Evolutionary conservation across 2,113 vertebrate species (phyloP).

Genomic region (Merops nubicus): DNA sequence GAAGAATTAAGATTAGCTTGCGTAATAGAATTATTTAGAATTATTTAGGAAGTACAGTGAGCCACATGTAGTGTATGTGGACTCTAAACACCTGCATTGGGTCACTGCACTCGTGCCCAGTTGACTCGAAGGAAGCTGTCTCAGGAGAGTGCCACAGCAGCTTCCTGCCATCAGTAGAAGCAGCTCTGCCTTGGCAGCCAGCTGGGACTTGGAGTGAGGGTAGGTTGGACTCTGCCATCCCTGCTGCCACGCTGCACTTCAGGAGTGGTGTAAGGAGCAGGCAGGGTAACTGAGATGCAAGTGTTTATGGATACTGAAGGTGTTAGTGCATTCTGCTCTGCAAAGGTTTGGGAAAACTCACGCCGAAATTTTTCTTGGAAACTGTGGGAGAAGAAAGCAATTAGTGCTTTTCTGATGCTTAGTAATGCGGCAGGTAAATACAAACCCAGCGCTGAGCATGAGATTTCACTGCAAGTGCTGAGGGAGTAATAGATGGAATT

Average conservation of each 20-base stretch:
- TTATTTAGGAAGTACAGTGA: not conserved
- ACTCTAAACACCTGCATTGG: rapidly evolving
- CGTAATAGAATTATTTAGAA: not conserved
- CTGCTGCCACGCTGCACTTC: not conserved
- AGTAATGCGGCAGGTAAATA: not conserved
- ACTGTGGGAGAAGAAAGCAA: not conserved
- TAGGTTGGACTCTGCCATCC: not conserved
- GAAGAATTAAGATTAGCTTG: not conserved
- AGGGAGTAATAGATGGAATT: conserved; percentile 58
- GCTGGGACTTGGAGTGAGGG: too few species aligned
- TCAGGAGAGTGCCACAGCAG: not conserved
- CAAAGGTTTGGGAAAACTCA: not conserved
- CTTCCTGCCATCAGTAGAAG: not conserved
- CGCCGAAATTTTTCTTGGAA: not conserved
- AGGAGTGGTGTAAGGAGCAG: not conserved
- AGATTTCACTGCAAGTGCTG: conserved; percentile 37
- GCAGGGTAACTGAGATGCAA: not conserved
- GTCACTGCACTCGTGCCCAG: rapidly evolving
- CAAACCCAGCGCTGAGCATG: not conserved
- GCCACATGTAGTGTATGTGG: not conserved
- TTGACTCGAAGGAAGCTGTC: not conserved
- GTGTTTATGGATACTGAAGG: not conserved
- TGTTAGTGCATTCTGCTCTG: not conserved
- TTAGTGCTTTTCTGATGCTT: not conserved
- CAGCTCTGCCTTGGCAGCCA: not conserved